These are phyloP conservation scores for Protophormia terraenovae DNA, from an alignment of 2,888 invertebrate genomes.

Conservation along the genomic window DNA sequence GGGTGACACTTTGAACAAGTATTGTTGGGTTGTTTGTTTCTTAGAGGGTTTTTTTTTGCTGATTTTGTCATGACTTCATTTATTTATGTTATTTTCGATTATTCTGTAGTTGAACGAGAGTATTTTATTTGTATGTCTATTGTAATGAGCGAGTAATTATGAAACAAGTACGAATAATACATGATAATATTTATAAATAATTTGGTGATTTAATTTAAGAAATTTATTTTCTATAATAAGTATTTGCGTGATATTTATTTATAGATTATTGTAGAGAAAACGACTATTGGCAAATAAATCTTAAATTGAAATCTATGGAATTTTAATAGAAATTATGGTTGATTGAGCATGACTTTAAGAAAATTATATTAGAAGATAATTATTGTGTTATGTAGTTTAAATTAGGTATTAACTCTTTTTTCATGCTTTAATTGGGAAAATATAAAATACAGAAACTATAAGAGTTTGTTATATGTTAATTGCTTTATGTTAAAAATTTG, in stretches of 20 bases:
- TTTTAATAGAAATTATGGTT: too few species aligned
- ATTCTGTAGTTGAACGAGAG: not conserved
- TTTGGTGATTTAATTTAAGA: conserved; percentile 31
- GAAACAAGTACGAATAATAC: not conserved
- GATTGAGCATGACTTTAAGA: too few species aligned
- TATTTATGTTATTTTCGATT: not conserved
- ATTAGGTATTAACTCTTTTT: too few species aligned
- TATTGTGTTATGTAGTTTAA: too few species aligned
- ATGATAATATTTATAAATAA: conserved; percentile 17
- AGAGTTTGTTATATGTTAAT: too few species aligned
- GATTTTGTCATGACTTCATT: not conserved
- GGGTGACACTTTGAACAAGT: not conserved
- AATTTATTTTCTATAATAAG: not conserved
- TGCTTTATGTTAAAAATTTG: too few species aligned
- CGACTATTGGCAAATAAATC: not conserved
- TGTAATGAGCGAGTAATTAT: conserved; percentile 19
- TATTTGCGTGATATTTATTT: too few species aligned
- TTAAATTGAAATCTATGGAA: not conserved
- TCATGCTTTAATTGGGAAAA: too few species aligned
- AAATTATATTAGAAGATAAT: too few species aligned
- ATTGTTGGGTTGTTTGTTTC: not conserved
- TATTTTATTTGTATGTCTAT: not conserved
- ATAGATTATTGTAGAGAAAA: not conserved
- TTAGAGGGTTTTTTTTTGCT: not conserved
- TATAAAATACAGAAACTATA: too few species aligned